These are phyloP conservation scores for Danio aesculapii DNA, from an alignment of 2,797 vertebrate species.

Conservation along the genomic window DNA sequence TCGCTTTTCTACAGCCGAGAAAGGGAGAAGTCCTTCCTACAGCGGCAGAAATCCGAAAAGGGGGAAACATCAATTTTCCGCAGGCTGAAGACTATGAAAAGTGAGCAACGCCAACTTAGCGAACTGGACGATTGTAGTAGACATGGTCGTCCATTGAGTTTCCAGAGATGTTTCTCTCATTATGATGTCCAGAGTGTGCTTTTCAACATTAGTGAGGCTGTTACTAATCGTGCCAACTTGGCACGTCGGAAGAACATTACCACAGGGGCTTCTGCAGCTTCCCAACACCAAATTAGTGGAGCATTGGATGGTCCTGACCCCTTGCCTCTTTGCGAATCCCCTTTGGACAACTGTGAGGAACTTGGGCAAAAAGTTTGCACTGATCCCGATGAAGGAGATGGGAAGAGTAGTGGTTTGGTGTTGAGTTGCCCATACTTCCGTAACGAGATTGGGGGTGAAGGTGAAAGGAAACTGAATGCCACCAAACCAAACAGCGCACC, in stretches of 20 bases:
- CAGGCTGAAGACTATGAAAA: constrained; percentile 81
- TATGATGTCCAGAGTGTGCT: constrained; percentile 88
- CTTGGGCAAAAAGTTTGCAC: constrained; percentile 82
- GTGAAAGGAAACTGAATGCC: constrained; percentile 81
- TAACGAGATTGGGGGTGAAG: constrained; percentile 87
- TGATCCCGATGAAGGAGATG: constrained; percentile 85
- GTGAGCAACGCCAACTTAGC: constrained; percentile 78
- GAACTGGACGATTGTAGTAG: constrained; percentile 76
- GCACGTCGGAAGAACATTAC: constrained; percentile 85
- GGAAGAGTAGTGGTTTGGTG: constrained; percentile 84
- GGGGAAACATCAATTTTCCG: constrained; percentile 85
- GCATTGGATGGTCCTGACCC: constrained; percentile 53
- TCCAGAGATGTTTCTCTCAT: constrained; percentile 87
- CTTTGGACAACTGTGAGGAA: constrained; percentile 85
- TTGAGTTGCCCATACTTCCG: constrained; percentile 86
- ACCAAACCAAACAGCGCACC: constrained; percentile 77
- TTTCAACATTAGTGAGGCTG: constrained; percentile 87
- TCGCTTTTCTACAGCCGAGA: constrained; percentile 79
- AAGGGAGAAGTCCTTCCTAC: constrained; percentile 81
- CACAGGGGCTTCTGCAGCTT: constrained; percentile 85
- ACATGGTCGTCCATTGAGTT: constrained; percentile 77
- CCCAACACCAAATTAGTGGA: constrained; percentile 77
- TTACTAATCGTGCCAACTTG: constrained; percentile 79
- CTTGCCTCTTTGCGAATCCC: constrained; percentile 76
- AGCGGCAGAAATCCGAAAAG: constrained; percentile 80